Base-by-base conservation (phyloP, 2,888 invertebrate genomes). In the Acleris emargana region DNA sequence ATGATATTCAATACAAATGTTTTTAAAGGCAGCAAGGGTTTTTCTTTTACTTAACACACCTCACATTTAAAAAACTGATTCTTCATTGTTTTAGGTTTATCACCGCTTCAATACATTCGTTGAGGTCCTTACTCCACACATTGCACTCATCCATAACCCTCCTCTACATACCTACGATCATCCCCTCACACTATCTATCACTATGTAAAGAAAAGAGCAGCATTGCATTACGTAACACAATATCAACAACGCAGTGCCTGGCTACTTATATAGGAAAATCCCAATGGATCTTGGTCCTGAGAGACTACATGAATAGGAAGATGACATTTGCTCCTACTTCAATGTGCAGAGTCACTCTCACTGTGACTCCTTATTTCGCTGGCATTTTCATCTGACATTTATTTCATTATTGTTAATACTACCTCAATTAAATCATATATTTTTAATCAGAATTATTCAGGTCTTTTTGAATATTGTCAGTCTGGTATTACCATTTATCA, bases 1-100 rank as follows among this genome's bases (percentile, higher is more conserved):
- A 45, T 43, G 22, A 45, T 47, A 22, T 58, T 62, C 9, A 38
- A 17, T 11, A 57, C 32, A 51, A 45, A 16, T 45, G 51, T 57
- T 66, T 49, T 51, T 61, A 57, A 57, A 66, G 18, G 57, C 66
- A 57, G 45, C 45, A 57, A 53, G 22, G 16, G 51, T 49, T 57
- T 64, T 49, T 42, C 18, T 52, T 22, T 42, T 51, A 54, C 54
- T 20, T 54, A 38, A 50, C 38, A 47, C 11, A 42, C 1, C 11
- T 52, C 50, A 11, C 54, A 58, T 52, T 53, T 54, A 60, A 20
- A 58, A 62, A 58, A 43, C 11, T 62, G 22, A 62, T 67, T 68
- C 45, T 63, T 64, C 57, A 59, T 84, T 91, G 91, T 92, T 92
- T 87, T 91, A 92, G 92, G 91, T 92, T 91, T 78, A 85, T 89